A percentile compares a stretch with the other conserved stretches of the same genome.
Evolutionary conservation across 2,113 vertebrate genomes (phyloP).

Genomic region (Hassar affinis): DNA sequence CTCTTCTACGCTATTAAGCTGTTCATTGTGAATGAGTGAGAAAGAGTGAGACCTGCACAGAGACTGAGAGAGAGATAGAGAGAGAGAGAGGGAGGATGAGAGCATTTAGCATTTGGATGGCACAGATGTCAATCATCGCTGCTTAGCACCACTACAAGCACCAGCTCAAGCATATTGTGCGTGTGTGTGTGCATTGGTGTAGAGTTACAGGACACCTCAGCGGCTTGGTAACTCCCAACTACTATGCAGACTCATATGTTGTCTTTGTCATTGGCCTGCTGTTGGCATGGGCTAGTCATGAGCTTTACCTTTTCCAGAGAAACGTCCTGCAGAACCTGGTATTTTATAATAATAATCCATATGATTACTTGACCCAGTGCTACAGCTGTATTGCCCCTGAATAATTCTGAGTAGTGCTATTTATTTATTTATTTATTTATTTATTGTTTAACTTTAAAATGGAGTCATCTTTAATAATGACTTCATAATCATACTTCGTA

Average conservation of each 20-base stretch:
- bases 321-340: neutral
- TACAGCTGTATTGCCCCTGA: neutral
- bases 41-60: constrained; percentile 53
- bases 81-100: constrained; percentile 61
- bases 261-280: constrained; percentile 14
- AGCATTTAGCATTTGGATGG: constrained; percentile 58
- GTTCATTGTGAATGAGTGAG: constrained; percentile 25
- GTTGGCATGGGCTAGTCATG: constrained; percentile 16
- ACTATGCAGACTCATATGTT: constrained; percentile 33
- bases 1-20: constrained; percentile 45
- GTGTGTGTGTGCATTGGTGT: constrained; percentile 38
- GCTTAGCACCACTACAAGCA: constrained; percentile 31
- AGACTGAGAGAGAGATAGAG: constrained; percentile 46
- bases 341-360: neutral
- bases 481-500: neutral
- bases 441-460: too few relatives aligned
- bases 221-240: constrained; percentile 29
- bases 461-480: neutral
- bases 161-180: constrained; percentile 33
- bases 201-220: constrained; percentile 51
- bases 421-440: neutral
- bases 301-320: neutral
- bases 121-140: constrained; percentile 55
- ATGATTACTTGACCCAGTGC: neutral
- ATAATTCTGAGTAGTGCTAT: neutral